These are phyloP conservation scores for Caracal caracal DNA, from an alignment of 2,113 vertebrate genomes.

Conservation along the genomic window DNA sequence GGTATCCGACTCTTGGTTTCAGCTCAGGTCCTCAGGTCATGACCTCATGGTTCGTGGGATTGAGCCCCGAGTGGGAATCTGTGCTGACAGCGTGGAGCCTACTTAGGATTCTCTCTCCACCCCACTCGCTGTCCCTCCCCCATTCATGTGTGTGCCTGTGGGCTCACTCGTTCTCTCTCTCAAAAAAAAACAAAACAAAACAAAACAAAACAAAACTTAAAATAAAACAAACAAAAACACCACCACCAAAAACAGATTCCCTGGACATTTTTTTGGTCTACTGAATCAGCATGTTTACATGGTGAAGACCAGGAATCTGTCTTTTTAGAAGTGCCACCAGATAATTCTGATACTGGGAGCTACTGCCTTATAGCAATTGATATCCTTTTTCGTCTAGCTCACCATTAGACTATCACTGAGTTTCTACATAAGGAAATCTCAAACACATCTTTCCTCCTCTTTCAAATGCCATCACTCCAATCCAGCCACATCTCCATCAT, in stretches of 20 bases:
- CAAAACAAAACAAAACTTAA: background rate
- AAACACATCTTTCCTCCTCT: background rate
- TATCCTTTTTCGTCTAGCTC: background rate
- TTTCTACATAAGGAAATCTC: background rate
- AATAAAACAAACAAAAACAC: background rate
- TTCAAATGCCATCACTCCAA: background rate
- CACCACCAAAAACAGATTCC: background rate
- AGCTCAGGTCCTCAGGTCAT: too few relatives aligned
- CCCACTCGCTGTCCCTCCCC: too few relatives aligned
- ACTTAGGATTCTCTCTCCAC: too few relatives aligned
- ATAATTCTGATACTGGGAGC: background rate
- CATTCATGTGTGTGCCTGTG: too few relatives aligned
- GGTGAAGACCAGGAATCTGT: background rate
- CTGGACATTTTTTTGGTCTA: background rate
- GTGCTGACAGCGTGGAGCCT: too few relatives aligned
- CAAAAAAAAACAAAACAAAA: too few relatives aligned
- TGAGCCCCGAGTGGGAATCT: too few relatives aligned
- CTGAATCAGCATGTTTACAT: background rate
- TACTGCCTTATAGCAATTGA: background rate
- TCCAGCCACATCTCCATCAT: background rate
- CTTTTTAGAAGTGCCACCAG: background rate
- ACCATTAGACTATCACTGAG: background rate
- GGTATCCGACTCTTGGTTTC: too few relatives aligned
- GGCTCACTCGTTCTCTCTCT: too few relatives aligned
- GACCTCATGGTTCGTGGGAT: too few relatives aligned